Base-by-base conservation (phyloP, 2,797 vertebrate genomes). In the Sebastes variabilis region DNA sequence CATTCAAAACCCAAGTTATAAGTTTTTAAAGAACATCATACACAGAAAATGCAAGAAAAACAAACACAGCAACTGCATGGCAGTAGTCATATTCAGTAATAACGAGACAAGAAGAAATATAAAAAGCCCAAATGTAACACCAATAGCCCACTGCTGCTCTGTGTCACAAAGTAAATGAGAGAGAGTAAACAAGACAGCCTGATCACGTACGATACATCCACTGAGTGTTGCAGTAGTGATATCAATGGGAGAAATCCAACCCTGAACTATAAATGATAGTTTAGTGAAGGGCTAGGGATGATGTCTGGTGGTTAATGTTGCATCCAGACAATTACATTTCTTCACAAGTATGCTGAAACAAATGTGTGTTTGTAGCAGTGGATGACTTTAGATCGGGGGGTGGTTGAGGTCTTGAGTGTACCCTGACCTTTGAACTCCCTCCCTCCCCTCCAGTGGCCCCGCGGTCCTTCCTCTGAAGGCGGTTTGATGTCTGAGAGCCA, bases 371-470 rank as follows among this genome's bases (percentile, higher is more conserved):
- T 71, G 55, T 66, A 3, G 22, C 11, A 16, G 56, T 52, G 12
- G 58, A 68, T 7, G 22, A 27, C 8, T 27, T 42, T 34, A 18
- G 6, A 32, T 22, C 3, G 32, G 22, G 3, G 2, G 11, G 18
- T 4, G 4, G 3, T 22, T 6, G 32, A 66, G 10, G 32, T 66
- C 55, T 24, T 14, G 18, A 58, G 61, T 64, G 32, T 12, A n/a
- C 24, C 27, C 46, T 61, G 60, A 81, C 42, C 52, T 85, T 22
- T 73, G 61, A 65, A 22, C 55, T 38, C 49, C 24, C 24, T n/a
- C 20, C 30, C 18, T 34, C 14, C 24, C 9, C 14, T 46, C 25
- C 16, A 11, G 6, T 52, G 36, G 25, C 27, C 59, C 29, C 12
- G 27, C 0, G 3, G 27, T 27, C 10, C n/a, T 62, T 58, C 25